Base-by-base conservation (phyloP, 2,888 invertebrate genomes). In the Mamestra brassicae region DNA sequence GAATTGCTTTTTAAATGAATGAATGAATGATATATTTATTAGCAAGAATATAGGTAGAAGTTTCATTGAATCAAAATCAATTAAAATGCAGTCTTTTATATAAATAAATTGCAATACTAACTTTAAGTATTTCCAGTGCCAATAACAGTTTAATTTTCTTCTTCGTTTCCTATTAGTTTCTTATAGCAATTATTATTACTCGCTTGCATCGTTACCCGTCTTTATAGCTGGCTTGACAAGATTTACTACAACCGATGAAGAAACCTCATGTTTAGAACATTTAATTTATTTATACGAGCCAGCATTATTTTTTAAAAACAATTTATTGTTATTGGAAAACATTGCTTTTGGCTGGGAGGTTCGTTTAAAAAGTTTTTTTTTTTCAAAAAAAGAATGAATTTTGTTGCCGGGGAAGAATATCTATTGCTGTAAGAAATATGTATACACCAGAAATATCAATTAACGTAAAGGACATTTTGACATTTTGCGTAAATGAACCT, bases 281-380 rank as follows among this genome's bases (percentile, higher is more conserved):
- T 81, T 83, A 85, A 87, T 85, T 85, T 87, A 87, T 85, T 77
- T 77, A 78, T 74, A 79, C 50, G 71, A 80, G 47, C 64, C 61
- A 42, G 50, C 65, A 68, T 72, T 58, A 65, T 78, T 77, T 83
- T 75, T 78, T 71, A 10, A n/a, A 72, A 70, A 79, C 76, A 87
- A 85, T 87, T 87, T 87, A 87, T 87, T 81, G 82, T 80, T 82
- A 79, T 76, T 85, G 73, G 65, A 69, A 80, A 68, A 69, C 60
- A 63, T 74, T 63, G 66, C 71, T 69, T 66, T 71, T 72, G 61
- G 64, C 45, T 62, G 36, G 63, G 38, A 78, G 79, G 73, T 36
- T 70, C 36, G 64, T 81, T 82, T 75, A 52, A 63, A 71, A 74
- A 15, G 3, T 11, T 61, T 36, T 61, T 26, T 26, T 57, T 57